Base-by-base conservation (phyloP, 2,113 vertebrate species). In the Eleginops maclovinus region DNA sequence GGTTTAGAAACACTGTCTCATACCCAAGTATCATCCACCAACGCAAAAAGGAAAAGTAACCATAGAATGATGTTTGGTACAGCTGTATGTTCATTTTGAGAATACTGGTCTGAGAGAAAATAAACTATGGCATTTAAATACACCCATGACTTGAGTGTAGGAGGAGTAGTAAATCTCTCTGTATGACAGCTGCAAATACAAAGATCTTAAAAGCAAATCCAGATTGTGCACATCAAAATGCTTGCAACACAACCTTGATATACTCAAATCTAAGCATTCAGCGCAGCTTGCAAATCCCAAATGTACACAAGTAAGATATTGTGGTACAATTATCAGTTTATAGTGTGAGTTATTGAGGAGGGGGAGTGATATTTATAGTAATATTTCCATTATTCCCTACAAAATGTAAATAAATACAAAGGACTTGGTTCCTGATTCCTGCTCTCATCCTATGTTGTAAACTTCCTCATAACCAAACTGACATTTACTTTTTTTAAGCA, bases 401-500 rank as follows among this genome's bases (percentile, higher is more conserved):
- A 66, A 75, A 75, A 14, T 92, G 91, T 89, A 90, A 87, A 91
- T 92, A 90, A 41, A 83, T 61, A 41, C 19, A 74, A 73, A 75
- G 24, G 77, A 56, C 0, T 72, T 36, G 17, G 11, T 78, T 85
- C 65, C 44, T 77, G 41, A 58, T 70, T 64, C 41, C 74, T 85
- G 55, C 28, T 85, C 61, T 85, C 21, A 24, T 81, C 26, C 55
- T 26, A 79, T 49, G 41, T 73, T 78, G 59, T 88, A 66, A 75
- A 76, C 73, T 69, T 83, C 54, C 73, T 66, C 4, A 65, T 69
- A 60, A 69, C 61, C 62, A 83, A 73, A 72, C 11, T 59, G 49
- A 28, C 53, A 82, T 77, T 63, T 65, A 71, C 41, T 71, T 88
- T 79, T 72, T 59, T 10, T 70, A 56, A 78, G 53, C 22, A 65